Percentiles rank a stretch among this genome's conserved stretches.
These are phyloP conservation scores for Sinonovacula constricta DNA, from an alignment of 1,140 invertebrate genomes.

Conservation along the genomic window DNA sequence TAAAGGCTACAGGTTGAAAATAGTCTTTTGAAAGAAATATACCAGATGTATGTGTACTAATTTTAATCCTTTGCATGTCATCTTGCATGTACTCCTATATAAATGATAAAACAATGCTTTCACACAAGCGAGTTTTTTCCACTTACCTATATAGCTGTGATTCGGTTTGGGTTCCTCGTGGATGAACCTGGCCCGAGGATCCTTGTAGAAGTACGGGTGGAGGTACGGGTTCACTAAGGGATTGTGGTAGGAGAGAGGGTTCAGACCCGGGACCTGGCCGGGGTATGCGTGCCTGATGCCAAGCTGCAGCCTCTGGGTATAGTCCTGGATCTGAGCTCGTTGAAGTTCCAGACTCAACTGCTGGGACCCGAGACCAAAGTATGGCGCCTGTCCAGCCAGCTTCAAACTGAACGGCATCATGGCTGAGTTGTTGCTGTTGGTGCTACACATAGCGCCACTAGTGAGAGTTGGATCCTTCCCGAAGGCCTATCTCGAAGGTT, in stretches of 20 bases:
- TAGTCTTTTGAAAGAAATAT: too few species aligned
- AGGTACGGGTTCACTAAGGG: slow-evolving; percentile 66
- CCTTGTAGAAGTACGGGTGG: slow-evolving; percentile 74
- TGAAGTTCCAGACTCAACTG: slow-evolving; percentile 69
- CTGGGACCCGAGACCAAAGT: background rate
- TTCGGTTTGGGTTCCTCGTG: slow-evolving; percentile 93
- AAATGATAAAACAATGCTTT: too few species aligned
- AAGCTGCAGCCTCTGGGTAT: slow-evolving; percentile 67
- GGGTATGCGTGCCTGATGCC: slow-evolving; percentile 61
- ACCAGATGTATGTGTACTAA: too few species aligned
- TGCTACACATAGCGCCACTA: slow-evolving; percentile 3
- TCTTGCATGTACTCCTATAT: too few species aligned
- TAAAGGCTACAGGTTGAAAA: too few species aligned
- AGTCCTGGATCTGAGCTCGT: slow-evolving; percentile 71
- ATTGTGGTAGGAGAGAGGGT: slow-evolving; percentile 58
- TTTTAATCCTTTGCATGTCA: too few species aligned
- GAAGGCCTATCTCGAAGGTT: too few species aligned
- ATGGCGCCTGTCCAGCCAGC: slow-evolving; percentile 16
- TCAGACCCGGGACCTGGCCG: slow-evolving; percentile 56
- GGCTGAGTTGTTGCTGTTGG: background rate
- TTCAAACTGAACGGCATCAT: slow-evolving; percentile 40
- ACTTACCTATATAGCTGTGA: slow-evolving; percentile 92
- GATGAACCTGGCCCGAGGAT: slow-evolving; percentile 73
- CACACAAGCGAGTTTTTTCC: too few species aligned
- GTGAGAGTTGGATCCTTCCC: too few species aligned